A percentile compares a stretch with the other conserved stretches of the same genome.
phyloP scores from a whole-genome alignment of 2,888 invertebrate species.

The Ophonus ardosiacus region DNA sequence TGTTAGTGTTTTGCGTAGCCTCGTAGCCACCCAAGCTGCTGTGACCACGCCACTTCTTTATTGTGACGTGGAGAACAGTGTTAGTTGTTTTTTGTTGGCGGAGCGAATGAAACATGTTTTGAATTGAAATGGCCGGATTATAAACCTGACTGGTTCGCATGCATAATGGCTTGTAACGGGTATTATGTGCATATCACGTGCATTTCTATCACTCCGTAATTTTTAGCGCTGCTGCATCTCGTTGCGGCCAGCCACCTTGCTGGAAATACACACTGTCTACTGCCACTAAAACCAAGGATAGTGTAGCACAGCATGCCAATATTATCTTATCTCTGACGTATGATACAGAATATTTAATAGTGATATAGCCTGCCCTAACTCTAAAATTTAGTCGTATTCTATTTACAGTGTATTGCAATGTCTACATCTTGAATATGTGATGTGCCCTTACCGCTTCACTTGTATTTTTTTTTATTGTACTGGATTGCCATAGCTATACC shows the following conservation, averaged over 20 bases:
- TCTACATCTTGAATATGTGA: too few relatives aligned
- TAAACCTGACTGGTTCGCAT: slow-evolving; percentile 63
- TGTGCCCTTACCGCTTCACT: too few relatives aligned
- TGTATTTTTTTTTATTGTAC: too few relatives aligned
- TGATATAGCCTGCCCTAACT: not conserved
- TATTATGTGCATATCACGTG: slow-evolving; percentile 64
- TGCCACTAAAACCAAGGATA: not conserved
- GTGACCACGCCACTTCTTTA: slow-evolving; percentile 64
- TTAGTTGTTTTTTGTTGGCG: slow-evolving; percentile 64
- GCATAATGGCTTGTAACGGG: slow-evolving; percentile 63
- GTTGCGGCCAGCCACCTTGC: slow-evolving; percentile 5
- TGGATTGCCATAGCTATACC: too few relatives aligned
- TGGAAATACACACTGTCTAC: not conserved
- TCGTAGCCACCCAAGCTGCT: slow-evolving; percentile 63
- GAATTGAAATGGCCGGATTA: slow-evolving; percentile 65
- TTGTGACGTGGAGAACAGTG: slow-evolving; percentile 63
- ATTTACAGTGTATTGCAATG: too few relatives aligned
- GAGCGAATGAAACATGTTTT: slow-evolving; percentile 65
- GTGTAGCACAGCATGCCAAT: not conserved
- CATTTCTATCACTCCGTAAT: slow-evolving; percentile 62
- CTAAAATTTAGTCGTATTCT: not conserved
- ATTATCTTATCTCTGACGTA: not conserved
- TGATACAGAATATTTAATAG: not conserved
- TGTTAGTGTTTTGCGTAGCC: not conserved
- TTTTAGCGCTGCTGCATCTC: slow-evolving; percentile 48